These are phyloP conservation scores for Arctia plantaginis DNA, from an alignment of 2,888 invertebrate species.

Conservation along the genomic window DNA sequence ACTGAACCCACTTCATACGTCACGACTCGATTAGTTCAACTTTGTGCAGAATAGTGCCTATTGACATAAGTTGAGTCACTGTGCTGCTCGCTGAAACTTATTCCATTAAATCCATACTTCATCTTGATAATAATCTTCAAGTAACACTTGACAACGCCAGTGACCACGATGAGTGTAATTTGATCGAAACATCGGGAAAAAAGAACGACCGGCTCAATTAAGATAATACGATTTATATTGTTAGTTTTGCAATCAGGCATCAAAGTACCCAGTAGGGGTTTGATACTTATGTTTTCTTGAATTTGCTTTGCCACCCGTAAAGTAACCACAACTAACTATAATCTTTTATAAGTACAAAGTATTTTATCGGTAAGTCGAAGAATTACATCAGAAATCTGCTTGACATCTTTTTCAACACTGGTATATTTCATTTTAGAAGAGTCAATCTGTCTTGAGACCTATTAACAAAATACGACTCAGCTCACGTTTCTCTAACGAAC, in stretches of 20 bases:
- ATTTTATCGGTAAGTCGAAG: not conserved
- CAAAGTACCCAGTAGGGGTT: not conserved
- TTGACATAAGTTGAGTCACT: not conserved
- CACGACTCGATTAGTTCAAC: not conserved
- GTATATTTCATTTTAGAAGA: not conserved
- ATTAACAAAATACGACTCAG: not conserved
- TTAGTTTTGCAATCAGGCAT: no score
- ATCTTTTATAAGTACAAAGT: not conserved
- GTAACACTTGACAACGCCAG: not conserved
- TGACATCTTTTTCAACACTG: no score
- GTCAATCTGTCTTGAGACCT: not conserved
- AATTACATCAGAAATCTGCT: no score
- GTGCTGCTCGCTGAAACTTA: not conserved
- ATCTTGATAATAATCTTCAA: not conserved
- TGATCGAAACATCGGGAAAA: not conserved
- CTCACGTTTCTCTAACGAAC: not conserved
- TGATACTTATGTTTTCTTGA: not conserved
- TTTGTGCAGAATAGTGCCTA: not conserved
- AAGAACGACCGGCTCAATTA: not conserved
- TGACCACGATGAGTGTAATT: not conserved
- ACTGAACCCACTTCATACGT: slow-evolving; percentile 8
- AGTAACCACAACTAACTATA: not conserved
- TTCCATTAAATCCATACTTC: not conserved
- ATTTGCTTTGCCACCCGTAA: not conserved
- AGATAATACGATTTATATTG: not conserved